phyloP scores from a whole-genome alignment of 1,140 invertebrate species.

The Oedothorax gibbosus region DNA sequence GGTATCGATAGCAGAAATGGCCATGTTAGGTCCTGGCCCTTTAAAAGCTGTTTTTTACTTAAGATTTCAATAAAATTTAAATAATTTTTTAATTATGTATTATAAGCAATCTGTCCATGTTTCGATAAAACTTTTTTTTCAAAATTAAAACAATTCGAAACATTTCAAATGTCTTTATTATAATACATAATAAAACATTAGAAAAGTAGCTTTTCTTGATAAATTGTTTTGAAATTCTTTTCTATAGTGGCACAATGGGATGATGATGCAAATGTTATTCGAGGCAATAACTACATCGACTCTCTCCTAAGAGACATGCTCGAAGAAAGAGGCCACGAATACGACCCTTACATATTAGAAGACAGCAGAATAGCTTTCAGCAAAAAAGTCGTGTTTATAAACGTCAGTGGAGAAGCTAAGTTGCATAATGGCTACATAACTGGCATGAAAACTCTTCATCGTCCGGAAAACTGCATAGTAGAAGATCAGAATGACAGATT shows the following conservation, averaged over 20 bases:
- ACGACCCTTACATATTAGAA: slow-evolving; percentile 45
- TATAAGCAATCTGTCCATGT: too few species aligned
- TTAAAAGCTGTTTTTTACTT: too few species aligned
- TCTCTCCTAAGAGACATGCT: slow-evolving; percentile 38
- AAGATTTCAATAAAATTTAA: too few species aligned
- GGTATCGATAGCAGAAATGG: too few species aligned
- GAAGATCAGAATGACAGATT: slow-evolving; percentile 34
- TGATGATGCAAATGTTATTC: slow-evolving; percentile 15
- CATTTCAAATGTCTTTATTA: not conserved
- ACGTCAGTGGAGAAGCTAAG: slow-evolving; percentile 44
- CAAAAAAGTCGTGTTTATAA: slow-evolving; percentile 42
- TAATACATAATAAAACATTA: not conserved
- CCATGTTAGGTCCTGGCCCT: too few species aligned
- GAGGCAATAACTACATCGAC: slow-evolving; percentile 38
- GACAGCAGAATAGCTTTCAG: slow-evolving; percentile 36
- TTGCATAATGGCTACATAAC: slow-evolving; percentile 49
- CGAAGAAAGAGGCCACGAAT: slow-evolving; percentile 40
- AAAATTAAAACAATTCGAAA: not conserved
- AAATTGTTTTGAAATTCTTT: not conserved
- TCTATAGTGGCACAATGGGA: not conserved
- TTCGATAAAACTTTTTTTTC: too few species aligned
- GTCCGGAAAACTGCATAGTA: slow-evolving; percentile 37
- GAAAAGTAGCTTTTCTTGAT: not conserved
- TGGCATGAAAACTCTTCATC: slow-evolving; percentile 33
- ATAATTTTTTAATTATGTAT: too few species aligned